Base-by-base conservation (phyloP, 1,140 invertebrate genomes). In the Myzus persicae region DNA sequence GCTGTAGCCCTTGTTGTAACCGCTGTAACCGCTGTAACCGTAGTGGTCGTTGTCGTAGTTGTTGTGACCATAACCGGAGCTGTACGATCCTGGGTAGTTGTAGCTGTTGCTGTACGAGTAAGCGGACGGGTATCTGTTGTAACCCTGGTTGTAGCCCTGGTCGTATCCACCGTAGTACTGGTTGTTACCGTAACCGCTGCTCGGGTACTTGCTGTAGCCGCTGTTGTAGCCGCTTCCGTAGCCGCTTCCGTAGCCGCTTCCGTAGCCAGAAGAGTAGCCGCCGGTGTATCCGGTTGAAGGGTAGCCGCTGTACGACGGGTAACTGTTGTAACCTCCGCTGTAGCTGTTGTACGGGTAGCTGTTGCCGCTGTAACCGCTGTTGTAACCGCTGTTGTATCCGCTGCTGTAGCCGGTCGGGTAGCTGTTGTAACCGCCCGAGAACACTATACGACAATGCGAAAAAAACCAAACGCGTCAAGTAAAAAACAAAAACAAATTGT, bases 31-130 rank as follows among this genome's bases (percentile, higher is more conserved):
- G 31, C 20, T 48, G 91, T 92, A 38, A n/a, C 81, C 59, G 76
- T 51, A 54, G 44, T 81, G 6, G 44, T 92, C 76, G 76, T 82
- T 84, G 67, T 92, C 76, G 76, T 92, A 82, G 67, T 38, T 26
- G 91, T 92, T 92, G 44, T 92, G 91, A 5, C 91, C 81, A 36
- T 93, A 93, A 26, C 90, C 90, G 46, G 90, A 92, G 90, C 76
- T 82, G 90, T 93, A 93, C 26, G 91, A 93, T 85, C 91, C 91
- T 18, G 91, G 91, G 91, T 84, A 85, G 36, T 51, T 93, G 81
- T 93, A 93, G 36, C 24, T 54, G 76, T 93, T 93, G 46, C 91
- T 93, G 36, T 93, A 93, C 26, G 91, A 93, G 81, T 93, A 82
- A 1, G 91, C 44, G 36, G 67, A 48, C 36, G 91, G 91, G 76